Percentiles rank a stretch among this genome's conserved stretches.
Evolutionary conservation across 1,140 invertebrate species (phyloP).

Genomic region (Drosophila subpulchrella): DNA sequence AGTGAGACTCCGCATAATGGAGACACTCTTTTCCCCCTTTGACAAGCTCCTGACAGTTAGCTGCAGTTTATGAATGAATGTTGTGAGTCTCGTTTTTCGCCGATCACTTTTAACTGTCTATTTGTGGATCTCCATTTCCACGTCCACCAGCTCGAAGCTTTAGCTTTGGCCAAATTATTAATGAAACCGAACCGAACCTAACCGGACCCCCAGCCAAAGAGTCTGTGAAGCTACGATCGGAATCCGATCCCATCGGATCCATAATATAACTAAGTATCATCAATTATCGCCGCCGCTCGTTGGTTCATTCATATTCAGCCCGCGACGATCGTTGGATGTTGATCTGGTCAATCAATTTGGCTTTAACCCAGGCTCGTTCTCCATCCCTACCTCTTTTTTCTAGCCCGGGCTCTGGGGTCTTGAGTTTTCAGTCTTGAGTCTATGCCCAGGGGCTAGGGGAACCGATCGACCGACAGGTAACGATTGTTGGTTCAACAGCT

Average conservation of each 20-base stretch:
- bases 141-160: conserved; percentile 38
- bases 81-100: conserved; percentile 17
- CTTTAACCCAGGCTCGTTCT: conserved; percentile 45
- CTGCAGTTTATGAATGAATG: conserved; percentile 73
- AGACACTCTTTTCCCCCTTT: conserved; percentile 51
- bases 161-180: conserved; percentile 59
- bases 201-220: conserved; percentile 26
- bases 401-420: conserved; percentile 12
- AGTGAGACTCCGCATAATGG: conserved; percentile 18
- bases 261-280: conserved; percentile 65
- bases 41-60: conserved; percentile 64
- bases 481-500: conserved; percentile 56
- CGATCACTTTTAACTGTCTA: conserved; percentile 61
- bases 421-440: not conserved
- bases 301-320: conserved; percentile 66
- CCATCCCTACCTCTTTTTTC: conserved; percentile 6
- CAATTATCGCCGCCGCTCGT: conserved; percentile 69
- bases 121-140: conserved; percentile 37
- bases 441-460: conserved; percentile 20
- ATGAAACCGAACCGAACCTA: conserved; percentile 53
- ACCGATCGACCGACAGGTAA: conserved; percentile 33
- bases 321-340: conserved; percentile 23
- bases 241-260: conserved; percentile 37
- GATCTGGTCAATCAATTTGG: conserved; percentile 78
- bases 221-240: conserved; percentile 56